Conservation (phyloP, 2,113 vertebrate genomes). For the Edolisoma coerulescens region DNA sequence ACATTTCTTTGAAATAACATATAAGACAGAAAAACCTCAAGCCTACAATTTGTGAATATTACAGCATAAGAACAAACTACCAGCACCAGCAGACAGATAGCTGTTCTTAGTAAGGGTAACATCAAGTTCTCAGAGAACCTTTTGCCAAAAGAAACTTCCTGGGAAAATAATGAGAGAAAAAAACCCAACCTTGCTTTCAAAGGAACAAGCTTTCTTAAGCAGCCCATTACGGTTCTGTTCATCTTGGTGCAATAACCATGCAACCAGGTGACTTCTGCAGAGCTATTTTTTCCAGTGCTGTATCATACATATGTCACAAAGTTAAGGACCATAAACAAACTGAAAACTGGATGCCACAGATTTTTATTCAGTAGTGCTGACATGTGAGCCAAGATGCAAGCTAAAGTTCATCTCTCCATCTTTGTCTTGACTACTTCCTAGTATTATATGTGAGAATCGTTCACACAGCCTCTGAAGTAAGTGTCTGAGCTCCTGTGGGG, state of each 20-base stretch:
- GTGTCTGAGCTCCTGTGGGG: conserved; percentile 54
- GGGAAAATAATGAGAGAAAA: conserved; percentile 54
- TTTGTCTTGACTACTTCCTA: conserved; percentile 64
- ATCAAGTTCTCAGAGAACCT: conserved; percentile 25
- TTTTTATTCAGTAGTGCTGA: conserved; percentile 9
- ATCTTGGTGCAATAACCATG: background rate
- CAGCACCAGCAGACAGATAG: background rate
- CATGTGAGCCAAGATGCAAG: background rate
- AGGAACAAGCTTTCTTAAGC: background rate
- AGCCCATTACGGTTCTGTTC: background rate
- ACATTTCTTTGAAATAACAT: background rate
- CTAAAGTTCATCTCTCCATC: conserved; percentile 31
- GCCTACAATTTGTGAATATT: background rate
- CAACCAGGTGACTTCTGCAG: background rate
- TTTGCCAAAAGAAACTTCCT: conserved; percentile 70
- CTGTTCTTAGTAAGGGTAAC: conserved; percentile 26
- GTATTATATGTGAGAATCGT: conserved; percentile 54
- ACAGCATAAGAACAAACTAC: background rate
- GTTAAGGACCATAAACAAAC: background rate
- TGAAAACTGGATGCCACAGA: background rate
- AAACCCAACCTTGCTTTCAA: background rate
- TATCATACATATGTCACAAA: background rate
- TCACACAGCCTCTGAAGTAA: conserved; percentile 61
- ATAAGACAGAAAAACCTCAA: background rate
- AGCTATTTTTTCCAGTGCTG: background rate